phyloP scores from a whole-genome alignment of 2,113 vertebrate genomes.

The Rhinopomastus cyanomelas region DNA sequence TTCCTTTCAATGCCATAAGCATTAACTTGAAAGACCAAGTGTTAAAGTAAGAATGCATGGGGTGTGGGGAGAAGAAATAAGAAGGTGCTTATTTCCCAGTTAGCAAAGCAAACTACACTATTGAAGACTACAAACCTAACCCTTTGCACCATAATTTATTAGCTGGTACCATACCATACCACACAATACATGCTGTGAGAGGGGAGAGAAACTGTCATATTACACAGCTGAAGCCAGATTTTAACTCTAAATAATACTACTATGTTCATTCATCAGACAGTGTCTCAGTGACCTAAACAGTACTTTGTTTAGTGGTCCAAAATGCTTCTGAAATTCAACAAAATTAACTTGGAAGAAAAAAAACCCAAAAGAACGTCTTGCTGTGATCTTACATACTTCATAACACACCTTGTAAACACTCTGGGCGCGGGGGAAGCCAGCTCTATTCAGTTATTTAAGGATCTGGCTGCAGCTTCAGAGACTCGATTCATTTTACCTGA shows the following conservation, averaged over 20 bases:
- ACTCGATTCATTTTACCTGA: background rate
- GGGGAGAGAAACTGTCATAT: background rate
- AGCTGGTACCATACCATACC: background rate
- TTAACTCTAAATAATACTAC: background rate
- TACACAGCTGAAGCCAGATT: background rate
- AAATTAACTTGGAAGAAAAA: background rate
- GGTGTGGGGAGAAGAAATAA: too few relatives aligned
- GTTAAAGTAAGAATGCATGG: background rate
- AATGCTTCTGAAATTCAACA: background rate
- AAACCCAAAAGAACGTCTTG: background rate
- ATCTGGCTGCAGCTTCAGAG: background rate
- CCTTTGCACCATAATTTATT: background rate
- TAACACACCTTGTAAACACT: background rate
- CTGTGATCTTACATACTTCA: background rate
- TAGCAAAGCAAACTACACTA: background rate
- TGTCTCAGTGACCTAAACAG: background rate
- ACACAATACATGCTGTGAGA: background rate
- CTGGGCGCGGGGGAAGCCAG: background rate
- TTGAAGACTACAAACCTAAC: background rate
- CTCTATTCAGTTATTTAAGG: background rate
- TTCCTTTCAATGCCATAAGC: background rate
- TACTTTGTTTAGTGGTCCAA: background rate
- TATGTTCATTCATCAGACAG: background rate
- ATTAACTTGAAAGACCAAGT: background rate
- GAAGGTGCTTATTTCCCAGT: background rate